Evolutionary conservation across 1,140 invertebrate species (phyloP), one percentile per base, ranked within the genome.

Genomic region (Scaptomyza montana): DNA sequence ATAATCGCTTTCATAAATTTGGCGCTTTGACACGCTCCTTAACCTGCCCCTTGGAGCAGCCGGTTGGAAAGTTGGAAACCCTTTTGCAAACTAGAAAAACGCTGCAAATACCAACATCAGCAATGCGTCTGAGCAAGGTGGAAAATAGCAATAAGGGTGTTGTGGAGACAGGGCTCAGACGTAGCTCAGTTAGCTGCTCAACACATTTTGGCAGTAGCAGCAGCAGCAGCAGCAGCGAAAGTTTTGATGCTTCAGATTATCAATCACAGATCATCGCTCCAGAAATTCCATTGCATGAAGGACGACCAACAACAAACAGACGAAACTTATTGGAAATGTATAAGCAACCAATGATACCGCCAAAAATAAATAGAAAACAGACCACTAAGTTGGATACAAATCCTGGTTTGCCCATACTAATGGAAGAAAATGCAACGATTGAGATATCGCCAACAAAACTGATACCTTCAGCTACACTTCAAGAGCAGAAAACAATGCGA

Each of bases 101-200:
- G 12, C 19, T 25, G 7, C 8, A 1, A 7, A 47, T 68, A 25
- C 77, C 77, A 1, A 5, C 25, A 0, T 45, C 69, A 0, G 74
- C 54, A 3, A 55, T 41, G 19, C 25, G 21, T 0, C 49, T 78
- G 0, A 74, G 69, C 36, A 55, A 53, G 45, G 50, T 77, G 8
- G 53, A 10, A 9, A 51, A n/a, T n/a, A 3, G 9, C 10, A 43
- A 13, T 2, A 63, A 28, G 0, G 5, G 1, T 10, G 53, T 33
- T 13, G 55, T 74, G 6, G 49, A 78, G 8, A 60, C 57, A 8
- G 69, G 59, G 3, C 43, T 78, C 2, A 55, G 3, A 13, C 5
- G n/a, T 6, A 28, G 25, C 16, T 33, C 56, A 9, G 47, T 30
- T 6, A 47, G 41, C 16, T 43, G 12, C 16, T 55, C 36, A 3